Evolutionary conservation across 2,113 vertebrate species (phyloP).

Genomic region (Lagopus leucura): DNA sequence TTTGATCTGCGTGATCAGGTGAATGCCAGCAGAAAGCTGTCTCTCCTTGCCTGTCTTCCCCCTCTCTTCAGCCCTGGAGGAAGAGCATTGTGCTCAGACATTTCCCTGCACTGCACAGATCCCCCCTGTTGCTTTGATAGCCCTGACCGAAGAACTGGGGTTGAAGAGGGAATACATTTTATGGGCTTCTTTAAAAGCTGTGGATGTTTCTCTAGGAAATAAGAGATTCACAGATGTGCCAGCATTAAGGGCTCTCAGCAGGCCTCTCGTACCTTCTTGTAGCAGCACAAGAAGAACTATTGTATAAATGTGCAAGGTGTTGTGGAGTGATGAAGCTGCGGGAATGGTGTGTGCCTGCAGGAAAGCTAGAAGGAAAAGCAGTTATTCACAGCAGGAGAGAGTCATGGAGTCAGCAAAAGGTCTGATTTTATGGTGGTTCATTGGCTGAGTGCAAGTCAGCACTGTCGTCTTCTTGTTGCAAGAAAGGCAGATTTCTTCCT

Average conservation of each 20-base stretch:
- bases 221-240: background rate
- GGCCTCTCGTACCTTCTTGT: background rate
- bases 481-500: background rate
- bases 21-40: background rate
- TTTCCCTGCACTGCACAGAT: fast-evolving
- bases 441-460: background rate
- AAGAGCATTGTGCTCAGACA: background rate
- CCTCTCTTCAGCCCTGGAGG: background rate
- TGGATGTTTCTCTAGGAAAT: background rate
- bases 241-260: background rate
- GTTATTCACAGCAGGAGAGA: background rate
- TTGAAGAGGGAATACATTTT: background rate
- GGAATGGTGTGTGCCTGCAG: background rate
- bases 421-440: background rate
- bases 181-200: background rate
- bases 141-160: background rate
- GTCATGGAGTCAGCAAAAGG: background rate
- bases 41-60: background rate
- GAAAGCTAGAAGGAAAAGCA: background rate
- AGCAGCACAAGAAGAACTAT: background rate
- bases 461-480: background rate
- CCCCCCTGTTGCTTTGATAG: background rate
- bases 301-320: background rate
- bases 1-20: background rate
- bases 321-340: fast-evolving